These are phyloP conservation scores for Melanerpes formicivorus DNA, from an alignment of 2,113 vertebrate genomes.

Conservation along the genomic window DNA sequence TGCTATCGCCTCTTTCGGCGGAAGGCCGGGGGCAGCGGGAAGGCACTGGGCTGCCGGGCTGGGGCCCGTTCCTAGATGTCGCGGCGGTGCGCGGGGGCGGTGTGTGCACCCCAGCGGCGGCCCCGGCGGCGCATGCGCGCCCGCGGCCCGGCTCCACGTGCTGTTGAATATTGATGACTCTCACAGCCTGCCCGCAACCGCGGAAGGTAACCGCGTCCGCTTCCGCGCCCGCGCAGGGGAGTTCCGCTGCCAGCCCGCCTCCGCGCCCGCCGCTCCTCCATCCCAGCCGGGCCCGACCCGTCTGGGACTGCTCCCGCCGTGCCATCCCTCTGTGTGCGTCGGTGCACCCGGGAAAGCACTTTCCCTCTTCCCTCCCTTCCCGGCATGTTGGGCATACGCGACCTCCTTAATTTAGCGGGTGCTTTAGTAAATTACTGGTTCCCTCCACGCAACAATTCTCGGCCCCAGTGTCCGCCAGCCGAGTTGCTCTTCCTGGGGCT, in stretches of 20 bases:
- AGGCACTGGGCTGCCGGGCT: not conserved
- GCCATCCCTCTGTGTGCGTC: not conserved
- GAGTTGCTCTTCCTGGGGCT: not conserved
- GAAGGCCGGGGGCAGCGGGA: not conserved
- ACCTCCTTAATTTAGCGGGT: not conserved
- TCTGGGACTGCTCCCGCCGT: not conserved
- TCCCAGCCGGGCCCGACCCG: not conserved
- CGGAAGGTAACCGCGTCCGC: not conserved
- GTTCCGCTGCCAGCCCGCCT: not conserved
- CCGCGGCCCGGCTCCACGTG: constrained; percentile 59
- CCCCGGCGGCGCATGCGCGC: constrained; percentile 2
- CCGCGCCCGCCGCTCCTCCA: not conserved
- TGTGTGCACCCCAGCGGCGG: not conserved
- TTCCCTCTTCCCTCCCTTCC: not conserved
- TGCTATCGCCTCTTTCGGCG: not conserved
- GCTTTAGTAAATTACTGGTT: not conserved
- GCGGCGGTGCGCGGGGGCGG: not conserved
- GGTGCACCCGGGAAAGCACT: not conserved
- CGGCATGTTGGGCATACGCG: not conserved
- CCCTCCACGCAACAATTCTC: not conserved
- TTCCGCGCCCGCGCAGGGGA: not conserved
- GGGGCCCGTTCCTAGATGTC: not conserved
- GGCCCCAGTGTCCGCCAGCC: not conserved
- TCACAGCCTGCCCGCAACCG: constrained; percentile 61
- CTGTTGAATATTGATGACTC: constrained; percentile 86